These are phyloP conservation scores for Temnothorax curvispinosus DNA, from an alignment of 1,140 invertebrate genomes.

Conservation along the genomic window DNA sequence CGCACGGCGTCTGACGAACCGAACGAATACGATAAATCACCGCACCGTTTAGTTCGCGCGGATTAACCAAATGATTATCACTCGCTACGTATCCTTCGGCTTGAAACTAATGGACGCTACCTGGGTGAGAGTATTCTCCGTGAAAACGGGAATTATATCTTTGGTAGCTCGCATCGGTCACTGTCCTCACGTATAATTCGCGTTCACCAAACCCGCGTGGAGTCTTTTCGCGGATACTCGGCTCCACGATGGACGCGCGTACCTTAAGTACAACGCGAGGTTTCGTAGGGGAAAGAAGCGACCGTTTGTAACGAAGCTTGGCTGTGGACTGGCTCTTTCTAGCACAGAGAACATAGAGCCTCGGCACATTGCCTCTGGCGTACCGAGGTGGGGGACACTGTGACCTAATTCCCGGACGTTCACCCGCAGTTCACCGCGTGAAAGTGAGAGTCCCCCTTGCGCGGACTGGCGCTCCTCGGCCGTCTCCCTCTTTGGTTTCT, in stretches of 20 bases:
- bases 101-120: slow-evolving; percentile 17
- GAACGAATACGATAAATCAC: background rate
- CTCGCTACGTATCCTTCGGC: slow-evolving; percentile 10
- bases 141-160: background rate
- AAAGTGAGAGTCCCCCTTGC: slow-evolving; percentile 86
- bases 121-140: slow-evolving; percentile 9
- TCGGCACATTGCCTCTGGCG: slow-evolving; percentile 83
- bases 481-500: slow-evolving; percentile 57
- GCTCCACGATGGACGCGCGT: background rate
- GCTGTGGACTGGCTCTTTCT: slow-evolving; percentile 84
- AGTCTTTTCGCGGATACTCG: background rate
- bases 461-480: slow-evolving; percentile 73
- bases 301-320: slow-evolving; percentile 84
- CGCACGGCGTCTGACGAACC: slow-evolving; percentile 24
- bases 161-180: slow-evolving; percentile 1
- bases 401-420: slow-evolving; percentile 87
- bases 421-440: slow-evolving; percentile 86
- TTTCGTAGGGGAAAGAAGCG: slow-evolving; percentile 70
- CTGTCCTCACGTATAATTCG: slow-evolving; percentile 33
- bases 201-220: slow-evolving; percentile 51
- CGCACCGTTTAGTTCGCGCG: background rate
- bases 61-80: background rate
- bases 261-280: slow-evolving; percentile 62
- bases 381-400: slow-evolving; percentile 84
- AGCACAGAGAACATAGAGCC: slow-evolving; percentile 82